A percentile compares a stretch with the other conserved stretches of the same genome.
Conservation (phyloP, 1,140 invertebrate species). For the Pachypeltis micranthus region DNA sequence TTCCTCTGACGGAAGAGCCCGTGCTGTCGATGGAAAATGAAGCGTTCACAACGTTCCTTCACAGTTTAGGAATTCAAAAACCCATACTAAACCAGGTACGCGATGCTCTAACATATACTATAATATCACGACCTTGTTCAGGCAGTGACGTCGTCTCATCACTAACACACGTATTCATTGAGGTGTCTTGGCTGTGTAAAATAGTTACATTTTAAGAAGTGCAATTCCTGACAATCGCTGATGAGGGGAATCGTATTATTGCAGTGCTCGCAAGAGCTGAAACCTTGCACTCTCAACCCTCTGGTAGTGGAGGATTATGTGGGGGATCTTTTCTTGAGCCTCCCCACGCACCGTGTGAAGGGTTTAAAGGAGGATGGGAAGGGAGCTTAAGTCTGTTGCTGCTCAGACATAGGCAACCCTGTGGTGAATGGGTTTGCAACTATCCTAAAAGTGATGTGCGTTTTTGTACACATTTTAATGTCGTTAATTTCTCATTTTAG, state of each 20-base stretch:
- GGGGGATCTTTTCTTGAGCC: not conserved
- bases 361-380: no score
- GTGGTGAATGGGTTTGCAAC: not conserved
- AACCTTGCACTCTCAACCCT: not conserved
- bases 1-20: slow-evolving; percentile 15
- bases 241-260: not conserved
- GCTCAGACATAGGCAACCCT: no score
- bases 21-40: slow-evolving; percentile 14
- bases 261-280: not conserved
- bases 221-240: no score
- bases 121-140: not conserved
- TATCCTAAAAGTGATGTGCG: not conserved
- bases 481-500: not conserved
- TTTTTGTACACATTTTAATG: not conserved
- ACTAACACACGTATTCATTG: not conserved
- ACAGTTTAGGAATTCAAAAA: slow-evolving; percentile 4
- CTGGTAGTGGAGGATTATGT: not conserved
- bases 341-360: no score
- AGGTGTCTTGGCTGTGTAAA: no score
- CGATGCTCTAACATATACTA: not conserved
- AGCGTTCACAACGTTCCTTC: slow-evolving; percentile 2
- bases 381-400: no score
- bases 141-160: not conserved
- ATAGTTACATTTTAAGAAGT: not conserved
- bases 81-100: slow-evolving; percentile 15